Base-by-base conservation (phyloP, 2,797 vertebrate genomes). In the Clamator glandarius region DNA sequence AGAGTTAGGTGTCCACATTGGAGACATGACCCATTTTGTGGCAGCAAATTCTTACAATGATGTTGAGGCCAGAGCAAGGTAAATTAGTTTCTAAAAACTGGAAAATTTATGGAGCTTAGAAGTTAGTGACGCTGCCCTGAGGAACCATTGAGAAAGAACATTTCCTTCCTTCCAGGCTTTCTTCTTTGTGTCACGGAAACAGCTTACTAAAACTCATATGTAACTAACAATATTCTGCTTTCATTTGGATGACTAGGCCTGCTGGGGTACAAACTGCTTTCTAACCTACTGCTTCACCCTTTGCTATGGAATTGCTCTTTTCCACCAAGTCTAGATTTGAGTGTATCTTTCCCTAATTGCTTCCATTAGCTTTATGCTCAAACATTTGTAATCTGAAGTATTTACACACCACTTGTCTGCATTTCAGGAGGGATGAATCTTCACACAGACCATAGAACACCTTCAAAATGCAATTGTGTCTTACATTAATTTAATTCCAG, bases 1-100 rank as follows among this genome's bases (percentile, higher is more conserved):
- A 18, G 99, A 99, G 96, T 98, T 99, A 6, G 99, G 99, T 0
- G 99, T 99, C 33, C 99, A 99, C 96, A 99, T 99, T 24, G 99
- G 99, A 2, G 99, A 99, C 0, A 99, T 99, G 36, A 99, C 99
- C 3, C 98, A 99, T 92, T 99, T 99, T 3, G 98, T 99, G 70
- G 69, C 91, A 6, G 97, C 98, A 25, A 98, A 98, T 25, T 99
- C 98, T 10, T 98, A 98, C 41, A 98, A 98, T 0, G 99, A 99
- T 70, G 90, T 98, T 29, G 99, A 99, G 93, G 99, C 99, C 11
- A 98, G 98, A 6, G 95, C 98, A 1, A 98, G 99, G 99, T 99
- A 82, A 67, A 25, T 28, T 36, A 2, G 55, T 39, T 57, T 24
- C 28, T 63, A 29, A 52, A 26, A 63, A 46, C 9, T 0, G n/a